These are phyloP conservation scores for Crypturellus tataupa DNA, from an alignment of 2,797 vertebrate species.

Conservation along the genomic window DNA sequence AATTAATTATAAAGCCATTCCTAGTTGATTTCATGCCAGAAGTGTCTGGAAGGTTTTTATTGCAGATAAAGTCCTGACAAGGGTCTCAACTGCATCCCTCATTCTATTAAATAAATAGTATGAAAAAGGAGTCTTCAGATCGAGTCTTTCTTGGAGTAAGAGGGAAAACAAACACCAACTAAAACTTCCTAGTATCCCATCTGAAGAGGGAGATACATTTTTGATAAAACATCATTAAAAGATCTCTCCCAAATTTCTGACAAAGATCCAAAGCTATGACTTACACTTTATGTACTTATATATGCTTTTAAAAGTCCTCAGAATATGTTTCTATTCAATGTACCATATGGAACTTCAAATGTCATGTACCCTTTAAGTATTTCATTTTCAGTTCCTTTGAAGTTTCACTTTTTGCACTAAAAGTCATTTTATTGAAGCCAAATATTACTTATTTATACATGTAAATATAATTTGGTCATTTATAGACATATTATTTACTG, in stretches of 20 bases:
- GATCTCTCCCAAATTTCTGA: background rate
- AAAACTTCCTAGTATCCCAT: background rate
- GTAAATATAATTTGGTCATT: background rate
- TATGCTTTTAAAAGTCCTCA: background rate
- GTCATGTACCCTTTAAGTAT: background rate
- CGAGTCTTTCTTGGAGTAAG: background rate
- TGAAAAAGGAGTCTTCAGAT: background rate
- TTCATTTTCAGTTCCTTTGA: background rate
- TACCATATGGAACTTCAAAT: background rate
- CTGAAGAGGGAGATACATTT: background rate
- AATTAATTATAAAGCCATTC: background rate
- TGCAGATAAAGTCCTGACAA: background rate
- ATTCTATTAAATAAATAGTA: background rate
- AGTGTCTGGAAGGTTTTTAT: background rate
- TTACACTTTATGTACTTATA: background rate
- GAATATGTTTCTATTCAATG: background rate
- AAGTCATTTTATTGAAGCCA: background rate
- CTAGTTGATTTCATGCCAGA: background rate
- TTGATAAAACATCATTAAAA: background rate
- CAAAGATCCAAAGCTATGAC: background rate
- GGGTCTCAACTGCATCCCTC: background rate
- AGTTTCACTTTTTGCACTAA: background rate
- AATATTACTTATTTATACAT: background rate
- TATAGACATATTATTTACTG: background rate
- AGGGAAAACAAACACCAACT: background rate